Evolutionary conservation across 1,140 invertebrate species (phyloP).

Genomic region (Ridgeia piscesae): DNA sequence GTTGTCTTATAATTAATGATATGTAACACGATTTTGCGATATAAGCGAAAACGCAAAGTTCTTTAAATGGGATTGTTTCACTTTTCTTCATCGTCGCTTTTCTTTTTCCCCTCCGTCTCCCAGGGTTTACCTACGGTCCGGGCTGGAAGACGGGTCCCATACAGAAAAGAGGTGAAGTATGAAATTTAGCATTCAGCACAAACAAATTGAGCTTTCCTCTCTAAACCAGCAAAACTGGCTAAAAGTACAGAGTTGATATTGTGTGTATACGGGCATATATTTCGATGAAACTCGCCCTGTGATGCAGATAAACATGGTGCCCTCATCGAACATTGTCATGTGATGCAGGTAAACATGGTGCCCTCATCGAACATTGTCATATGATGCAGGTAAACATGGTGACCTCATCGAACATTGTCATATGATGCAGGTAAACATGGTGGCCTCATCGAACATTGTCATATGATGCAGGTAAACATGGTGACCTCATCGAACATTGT

Average conservation of each 20-base stretch:
- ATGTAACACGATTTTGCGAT: too few species aligned
- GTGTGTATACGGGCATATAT: background rate
- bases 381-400: too few species aligned
- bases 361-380: too few species aligned
- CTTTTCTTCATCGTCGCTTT: constrained; percentile 5
- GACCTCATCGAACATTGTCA: background rate
- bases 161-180: background rate
- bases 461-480: too few species aligned
- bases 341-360: too few species aligned
- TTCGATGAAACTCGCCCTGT: background rate
- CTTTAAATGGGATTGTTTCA: background rate
- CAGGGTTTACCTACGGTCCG: background rate
- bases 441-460: background rate
- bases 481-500: background rate
- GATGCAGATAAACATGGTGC: too few species aligned
- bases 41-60: too few species aligned
- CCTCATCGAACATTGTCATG: too few species aligned
- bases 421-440: too few species aligned
- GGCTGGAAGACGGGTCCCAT: background rate
- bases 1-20: too few species aligned
- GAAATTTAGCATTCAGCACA: background rate
- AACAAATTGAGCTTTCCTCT: background rate
- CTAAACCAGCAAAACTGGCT: background rate
- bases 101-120: background rate
- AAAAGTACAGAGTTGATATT: background rate